These are phyloP conservation scores for Gallinago undulata DNA, from an alignment of 2,113 vertebrate species.

Conservation along the genomic window DNA sequence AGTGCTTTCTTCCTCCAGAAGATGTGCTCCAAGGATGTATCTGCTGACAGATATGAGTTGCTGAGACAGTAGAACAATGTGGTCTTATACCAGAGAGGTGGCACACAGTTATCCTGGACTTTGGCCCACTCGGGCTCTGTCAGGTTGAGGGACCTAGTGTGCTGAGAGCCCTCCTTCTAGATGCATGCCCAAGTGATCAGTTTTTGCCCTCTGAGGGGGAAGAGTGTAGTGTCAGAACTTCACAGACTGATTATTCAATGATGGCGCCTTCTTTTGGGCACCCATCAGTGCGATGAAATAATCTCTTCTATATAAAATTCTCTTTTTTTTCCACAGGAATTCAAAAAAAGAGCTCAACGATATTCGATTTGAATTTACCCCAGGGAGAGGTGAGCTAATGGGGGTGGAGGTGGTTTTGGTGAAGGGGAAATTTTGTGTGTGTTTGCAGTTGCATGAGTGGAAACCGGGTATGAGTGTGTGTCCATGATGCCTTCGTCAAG, in stretches of 20 bases:
- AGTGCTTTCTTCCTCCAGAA: background rate
- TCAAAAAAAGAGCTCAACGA: constrained; percentile 98
- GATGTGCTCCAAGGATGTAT: background rate
- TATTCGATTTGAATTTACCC: constrained; percentile 98
- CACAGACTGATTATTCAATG: background rate
- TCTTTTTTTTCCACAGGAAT: constrained; percentile 81
- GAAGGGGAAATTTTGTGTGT: background rate
- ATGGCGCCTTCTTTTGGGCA: background rate
- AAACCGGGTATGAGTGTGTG: background rate
- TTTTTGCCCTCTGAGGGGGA: background rate
- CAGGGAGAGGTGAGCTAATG: constrained; percentile 88
- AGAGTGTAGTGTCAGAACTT: background rate
- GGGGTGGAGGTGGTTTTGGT: background rate
- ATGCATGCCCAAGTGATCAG: background rate
- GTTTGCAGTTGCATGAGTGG: background rate
- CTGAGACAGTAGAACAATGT: background rate
- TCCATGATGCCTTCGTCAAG: background rate
- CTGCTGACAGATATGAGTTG: background rate
- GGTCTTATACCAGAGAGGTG: background rate
- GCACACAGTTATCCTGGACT: background rate
- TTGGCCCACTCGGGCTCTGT: background rate
- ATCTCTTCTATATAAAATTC: background rate
- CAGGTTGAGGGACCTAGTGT: background rate
- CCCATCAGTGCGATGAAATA: background rate
- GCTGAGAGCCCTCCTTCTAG: background rate